A percentile compares a stretch with the other conserved stretches of the same genome.
Conservation (phyloP, 2,113 vertebrate genomes). For the Tichodroma muraria region DNA sequence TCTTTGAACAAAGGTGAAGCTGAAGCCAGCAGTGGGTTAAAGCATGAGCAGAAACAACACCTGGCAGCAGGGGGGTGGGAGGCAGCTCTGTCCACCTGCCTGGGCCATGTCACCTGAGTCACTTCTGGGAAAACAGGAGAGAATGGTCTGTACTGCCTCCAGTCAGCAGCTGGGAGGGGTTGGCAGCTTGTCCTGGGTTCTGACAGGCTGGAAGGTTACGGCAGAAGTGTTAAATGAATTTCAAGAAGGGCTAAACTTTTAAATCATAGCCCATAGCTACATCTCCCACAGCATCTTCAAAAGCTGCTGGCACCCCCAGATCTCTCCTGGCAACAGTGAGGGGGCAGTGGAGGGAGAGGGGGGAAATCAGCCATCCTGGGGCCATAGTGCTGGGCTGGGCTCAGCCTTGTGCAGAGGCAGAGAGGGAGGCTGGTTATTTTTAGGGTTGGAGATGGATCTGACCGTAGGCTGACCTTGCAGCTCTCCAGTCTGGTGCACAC, state of each 20-base stretch:
- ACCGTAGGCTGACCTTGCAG: conserved; percentile 23
- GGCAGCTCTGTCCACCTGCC: neutral
- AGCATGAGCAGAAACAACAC: neutral
- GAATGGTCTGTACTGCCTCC: neutral
- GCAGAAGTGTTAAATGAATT: neutral
- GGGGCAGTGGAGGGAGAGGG: neutral
- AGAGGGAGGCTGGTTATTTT: conserved; percentile 14
- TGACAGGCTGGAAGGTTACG: neutral
- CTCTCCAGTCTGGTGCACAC: neutral
- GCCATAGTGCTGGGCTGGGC: neutral
- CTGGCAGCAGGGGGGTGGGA: neutral
- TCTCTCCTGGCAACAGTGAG: conserved; percentile 35
- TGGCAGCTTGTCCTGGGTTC: neutral
- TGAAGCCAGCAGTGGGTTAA: neutral
- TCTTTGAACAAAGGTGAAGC: neutral
- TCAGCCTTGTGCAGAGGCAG: neutral
- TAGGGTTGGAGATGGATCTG: conserved; percentile 6
- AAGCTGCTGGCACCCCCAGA: neutral
- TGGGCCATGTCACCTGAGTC: neutral
- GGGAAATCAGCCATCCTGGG: neutral
- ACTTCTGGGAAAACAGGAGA: neutral
- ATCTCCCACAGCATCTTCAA: neutral
- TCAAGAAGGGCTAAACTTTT: neutral
- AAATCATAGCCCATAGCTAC: neutral
- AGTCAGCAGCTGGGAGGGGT: neutral